Base-by-base conservation (phyloP, 2,113 vertebrate genomes). In the Melanerpes formicivorus region DNA sequence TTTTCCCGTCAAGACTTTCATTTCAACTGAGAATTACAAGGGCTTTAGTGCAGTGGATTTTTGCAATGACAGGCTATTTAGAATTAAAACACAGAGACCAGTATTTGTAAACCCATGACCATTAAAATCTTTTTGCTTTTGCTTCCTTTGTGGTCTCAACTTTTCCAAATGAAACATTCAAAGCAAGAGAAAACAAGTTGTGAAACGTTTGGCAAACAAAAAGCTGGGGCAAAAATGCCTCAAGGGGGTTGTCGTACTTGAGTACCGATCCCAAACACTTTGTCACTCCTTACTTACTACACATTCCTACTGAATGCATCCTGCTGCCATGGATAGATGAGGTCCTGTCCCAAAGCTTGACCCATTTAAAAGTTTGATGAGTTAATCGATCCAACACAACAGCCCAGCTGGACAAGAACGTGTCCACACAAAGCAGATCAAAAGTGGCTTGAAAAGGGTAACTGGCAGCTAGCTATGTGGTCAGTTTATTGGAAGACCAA, bases 21-120 rank as follows among this genome's bases (percentile, higher is more conserved):
- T 90, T 92, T 92, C 71, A 84, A 70, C 81, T 70, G 34, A 63
- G 50, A 76, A 84, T 89, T 96, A 95, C 62, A 63, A 67, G 21
- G 52, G 72, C 1, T 91, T 95, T 88, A 88, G 23, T 60, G 48
- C 44, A 96, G 93, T 74, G 82, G 82, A 91, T 71, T 93, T 93
- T 90, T 88, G 42, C 90, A 93, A 93, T 87, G 82, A 71, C 52
- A 80, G 48, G 21, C 48, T 80, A 77, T 74, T 74, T 59, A 72
- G 72, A 81, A 93, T 70, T 93, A 87, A 88, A 84, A 87, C 54
- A 71, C 22, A 32, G 93, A 93, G 23, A 81, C 46, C 46, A 66
- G 14, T 66, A 84, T 85, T 90, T 83, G 56, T 63, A 87, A 82
- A 93, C 89, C 87, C 59, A 42, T 1, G 4, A 85, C 66, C 50